A percentile compares a stretch with the other conserved stretches of the same genome.
Evolutionary conservation across 2,797 vertebrate species (phyloP).

Genomic region (Eulemur coronatus): DNA sequence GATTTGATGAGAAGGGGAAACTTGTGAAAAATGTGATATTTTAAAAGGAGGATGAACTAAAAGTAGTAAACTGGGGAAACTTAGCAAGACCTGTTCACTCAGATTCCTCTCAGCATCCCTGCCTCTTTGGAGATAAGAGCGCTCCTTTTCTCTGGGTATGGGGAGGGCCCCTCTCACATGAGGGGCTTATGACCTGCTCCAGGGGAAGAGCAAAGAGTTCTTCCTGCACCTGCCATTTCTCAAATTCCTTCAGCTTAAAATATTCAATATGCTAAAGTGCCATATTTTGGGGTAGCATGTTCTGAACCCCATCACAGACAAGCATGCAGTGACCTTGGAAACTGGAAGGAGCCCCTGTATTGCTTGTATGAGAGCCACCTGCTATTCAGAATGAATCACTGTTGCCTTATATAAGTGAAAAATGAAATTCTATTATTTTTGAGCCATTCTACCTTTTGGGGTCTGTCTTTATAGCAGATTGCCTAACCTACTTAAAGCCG

Average conservation of each 20-base stretch:
- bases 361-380: neutral
- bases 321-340: neutral
- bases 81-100: neutral
- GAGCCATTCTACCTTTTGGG: neutral
- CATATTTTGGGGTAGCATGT: neutral
- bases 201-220: neutral
- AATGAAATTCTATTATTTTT: neutral
- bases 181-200: neutral
- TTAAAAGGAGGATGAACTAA: neutral
- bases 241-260: neutral
- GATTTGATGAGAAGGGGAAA: neutral
- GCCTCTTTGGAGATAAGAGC: neutral
- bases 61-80: neutral
- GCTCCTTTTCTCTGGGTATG: neutral
- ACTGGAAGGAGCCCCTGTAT: no score
- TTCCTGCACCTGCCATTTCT: neutral
- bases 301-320: neutral
- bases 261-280: neutral
- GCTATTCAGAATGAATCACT: neutral
- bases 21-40: neutral
- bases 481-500: neutral
- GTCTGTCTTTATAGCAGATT: neutral
- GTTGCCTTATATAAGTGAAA: neutral
- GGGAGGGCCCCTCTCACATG: neutral
- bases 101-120: neutral